These are phyloP conservation scores for Crotophaga sulcirostris DNA, from an alignment of 2,113 vertebrate species.

Conservation along the genomic window DNA sequence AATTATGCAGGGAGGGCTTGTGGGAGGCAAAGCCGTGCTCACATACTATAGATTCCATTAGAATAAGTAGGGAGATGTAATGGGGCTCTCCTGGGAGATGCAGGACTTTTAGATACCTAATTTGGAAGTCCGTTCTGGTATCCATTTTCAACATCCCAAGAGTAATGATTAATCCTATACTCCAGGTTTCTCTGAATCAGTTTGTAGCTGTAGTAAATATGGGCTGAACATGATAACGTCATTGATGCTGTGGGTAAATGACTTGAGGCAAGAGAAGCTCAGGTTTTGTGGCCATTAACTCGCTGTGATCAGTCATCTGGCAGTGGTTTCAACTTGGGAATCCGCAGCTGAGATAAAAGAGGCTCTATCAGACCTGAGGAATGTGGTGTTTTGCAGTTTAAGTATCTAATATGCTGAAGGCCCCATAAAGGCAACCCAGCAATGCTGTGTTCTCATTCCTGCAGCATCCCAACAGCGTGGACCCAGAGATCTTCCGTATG, in stretches of 20 bases:
- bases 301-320: slow-evolving; percentile 29
- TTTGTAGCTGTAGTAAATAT: slow-evolving; percentile 57
- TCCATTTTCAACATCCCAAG: slow-evolving; percentile 59
- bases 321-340: neutral
- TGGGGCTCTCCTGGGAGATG: slow-evolving; percentile 49
- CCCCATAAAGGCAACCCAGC: slow-evolving; percentile 8
- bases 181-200: slow-evolving; percentile 61
- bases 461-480: neutral
- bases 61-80: slow-evolving; percentile 41
- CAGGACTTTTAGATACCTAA: slow-evolving; percentile 63
- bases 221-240: slow-evolving; percentile 21
- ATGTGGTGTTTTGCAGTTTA: slow-evolving; percentile 51
- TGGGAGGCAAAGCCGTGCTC: neutral
- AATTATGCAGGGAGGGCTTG: slow-evolving; percentile 37
- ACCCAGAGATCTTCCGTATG: neutral
- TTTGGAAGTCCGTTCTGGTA: slow-evolving; percentile 68
- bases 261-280: slow-evolving; percentile 24
- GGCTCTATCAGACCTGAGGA: slow-evolving; percentile 35
- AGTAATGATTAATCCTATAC: slow-evolving; percentile 49
- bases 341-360: slow-evolving; percentile 59
- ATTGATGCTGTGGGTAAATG: slow-evolving; percentile 29
- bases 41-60: slow-evolving; percentile 60
- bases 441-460: slow-evolving; percentile 23
- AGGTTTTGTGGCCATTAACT: slow-evolving; percentile 12
- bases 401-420: neutral